Evolutionary conservation across 2,888 invertebrate species (phyloP).

Genomic region (Drosophila barbarae): DNA sequence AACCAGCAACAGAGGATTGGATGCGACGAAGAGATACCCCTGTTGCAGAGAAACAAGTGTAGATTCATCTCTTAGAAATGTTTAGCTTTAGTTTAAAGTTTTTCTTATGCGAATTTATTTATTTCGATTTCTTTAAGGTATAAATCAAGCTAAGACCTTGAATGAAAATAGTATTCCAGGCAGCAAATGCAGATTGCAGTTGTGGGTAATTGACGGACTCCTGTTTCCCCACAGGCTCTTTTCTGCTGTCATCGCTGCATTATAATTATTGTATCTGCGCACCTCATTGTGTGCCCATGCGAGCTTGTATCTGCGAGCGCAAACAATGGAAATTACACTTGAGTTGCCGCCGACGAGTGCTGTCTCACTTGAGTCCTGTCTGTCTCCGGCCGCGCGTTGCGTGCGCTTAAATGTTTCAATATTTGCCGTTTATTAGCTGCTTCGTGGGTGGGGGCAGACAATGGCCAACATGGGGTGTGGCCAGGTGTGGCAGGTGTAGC

Average conservation of each 20-base stretch:
- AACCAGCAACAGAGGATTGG: not conserved
- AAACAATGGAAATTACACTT: slow-evolving; percentile 69
- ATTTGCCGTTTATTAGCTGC: slow-evolving; percentile 66
- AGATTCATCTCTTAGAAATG: not conserved
- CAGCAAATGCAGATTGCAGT: slow-evolving; percentile 15
- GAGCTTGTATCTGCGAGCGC: slow-evolving; percentile 32
- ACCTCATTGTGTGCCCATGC: slow-evolving; percentile 19
- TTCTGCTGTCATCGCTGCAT: slow-evolving; percentile 34
- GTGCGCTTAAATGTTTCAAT: slow-evolving; percentile 65
- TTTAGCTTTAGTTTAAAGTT: not conserved
- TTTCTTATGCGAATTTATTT: not conserved
- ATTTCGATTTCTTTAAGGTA: not conserved
- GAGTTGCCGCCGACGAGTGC: slow-evolving; percentile 54
- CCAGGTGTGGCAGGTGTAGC: slow-evolving; percentile 20
- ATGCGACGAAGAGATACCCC: not conserved
- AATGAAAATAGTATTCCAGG: not conserved
- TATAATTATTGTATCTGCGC: slow-evolving; percentile 54
- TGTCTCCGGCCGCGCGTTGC: slow-evolving; percentile 44
- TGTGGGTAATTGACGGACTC: slow-evolving; percentile 19
- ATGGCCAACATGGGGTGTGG: slow-evolving; percentile 13
- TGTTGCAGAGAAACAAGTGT: not conserved
- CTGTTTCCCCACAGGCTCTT: not conserved
- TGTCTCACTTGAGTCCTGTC: slow-evolving; percentile 45
- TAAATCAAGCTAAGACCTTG: too few species aligned
- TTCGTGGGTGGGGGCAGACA: slow-evolving; percentile 30